Conservation (phyloP, 2,113 vertebrate genomes). For the Callionymus lyra region DNA sequence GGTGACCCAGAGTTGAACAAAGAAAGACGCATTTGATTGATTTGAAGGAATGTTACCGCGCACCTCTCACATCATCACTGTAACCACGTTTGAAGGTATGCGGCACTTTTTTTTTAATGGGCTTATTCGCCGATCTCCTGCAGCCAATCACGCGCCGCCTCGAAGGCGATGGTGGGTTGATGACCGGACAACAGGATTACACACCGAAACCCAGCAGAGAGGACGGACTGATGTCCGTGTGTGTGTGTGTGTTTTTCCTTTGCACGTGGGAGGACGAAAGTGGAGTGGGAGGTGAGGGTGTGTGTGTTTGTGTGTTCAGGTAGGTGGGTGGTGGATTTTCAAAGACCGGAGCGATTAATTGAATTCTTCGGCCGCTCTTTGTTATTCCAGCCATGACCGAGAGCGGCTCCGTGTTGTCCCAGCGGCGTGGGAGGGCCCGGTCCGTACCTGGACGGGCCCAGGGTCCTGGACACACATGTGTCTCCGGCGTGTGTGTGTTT, state of each 20-base stretch:
- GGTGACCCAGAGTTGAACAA: too few species aligned
- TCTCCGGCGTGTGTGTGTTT: conserved; percentile 11
- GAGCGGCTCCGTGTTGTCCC: conserved; percentile 43
- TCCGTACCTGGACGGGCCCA: conserved; percentile 39
- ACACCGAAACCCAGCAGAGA: conserved; percentile 13
- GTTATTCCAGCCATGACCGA: conserved; percentile 59
- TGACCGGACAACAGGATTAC: conserved; percentile 44
- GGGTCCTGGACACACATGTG: not conserved
- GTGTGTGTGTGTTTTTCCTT: conserved; percentile 26
- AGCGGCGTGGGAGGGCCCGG: conserved; percentile 50
- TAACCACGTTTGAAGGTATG: conserved; percentile 28
- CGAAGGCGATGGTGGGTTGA: conserved; percentile 22
- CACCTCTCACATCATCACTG: too few species aligned
- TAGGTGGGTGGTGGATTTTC: conserved; percentile 49
- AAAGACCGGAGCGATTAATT: conserved; percentile 59
- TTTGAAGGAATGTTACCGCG: too few species aligned
- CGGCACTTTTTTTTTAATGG: conserved; percentile 35
- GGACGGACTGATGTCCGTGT: conserved; percentile 15
- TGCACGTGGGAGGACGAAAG: conserved; percentile 35
- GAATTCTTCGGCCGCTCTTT: conserved; percentile 54
- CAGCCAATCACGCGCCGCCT: conserved; percentile 38
- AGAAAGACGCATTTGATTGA: too few species aligned
- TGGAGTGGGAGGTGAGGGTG: conserved; percentile 24
- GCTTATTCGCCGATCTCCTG: conserved; percentile 38
- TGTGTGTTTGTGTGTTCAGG: conserved; percentile 23